Conservation (phyloP, 2,797 vertebrate genomes). For the Megaceryle alcyon region DNA sequence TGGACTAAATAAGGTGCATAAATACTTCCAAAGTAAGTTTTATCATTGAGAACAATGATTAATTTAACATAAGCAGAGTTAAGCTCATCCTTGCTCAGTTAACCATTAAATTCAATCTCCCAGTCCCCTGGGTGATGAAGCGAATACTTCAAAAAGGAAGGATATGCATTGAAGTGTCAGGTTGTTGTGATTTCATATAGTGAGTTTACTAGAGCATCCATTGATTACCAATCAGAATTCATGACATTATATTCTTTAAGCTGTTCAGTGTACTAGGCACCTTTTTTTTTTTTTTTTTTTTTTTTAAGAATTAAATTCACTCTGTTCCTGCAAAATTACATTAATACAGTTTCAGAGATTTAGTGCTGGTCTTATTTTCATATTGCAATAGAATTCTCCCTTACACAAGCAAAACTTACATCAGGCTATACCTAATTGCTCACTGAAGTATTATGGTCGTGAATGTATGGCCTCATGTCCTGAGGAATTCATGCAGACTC, state of each 20-base stretch:
- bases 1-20: neutral
- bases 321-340: neutral
- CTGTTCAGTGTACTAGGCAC: neutral
- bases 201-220: constrained; percentile 25
- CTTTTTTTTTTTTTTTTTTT: neutral
- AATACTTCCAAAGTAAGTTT: neutral
- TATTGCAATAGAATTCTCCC: neutral
- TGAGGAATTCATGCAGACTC: neutral
- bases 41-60: constrained; percentile 7
- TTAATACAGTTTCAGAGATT: neutral
- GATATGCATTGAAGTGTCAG: constrained; percentile 12
- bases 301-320: neutral
- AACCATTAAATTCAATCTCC: constrained; percentile 58
- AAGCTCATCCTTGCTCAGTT: constrained; percentile 42
- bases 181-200: constrained; percentile 2
- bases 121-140: neutral
- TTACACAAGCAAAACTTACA: neutral
- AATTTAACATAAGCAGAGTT: neutral
- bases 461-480: accelerated
- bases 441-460: neutral
- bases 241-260: neutral
- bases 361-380: neutral
- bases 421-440: neutral
- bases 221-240: constrained; percentile 42
- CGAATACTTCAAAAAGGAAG: neutral